Conservation (phyloP, 2,797 vertebrate species). For the Sphenopsis melanotis region DNA sequence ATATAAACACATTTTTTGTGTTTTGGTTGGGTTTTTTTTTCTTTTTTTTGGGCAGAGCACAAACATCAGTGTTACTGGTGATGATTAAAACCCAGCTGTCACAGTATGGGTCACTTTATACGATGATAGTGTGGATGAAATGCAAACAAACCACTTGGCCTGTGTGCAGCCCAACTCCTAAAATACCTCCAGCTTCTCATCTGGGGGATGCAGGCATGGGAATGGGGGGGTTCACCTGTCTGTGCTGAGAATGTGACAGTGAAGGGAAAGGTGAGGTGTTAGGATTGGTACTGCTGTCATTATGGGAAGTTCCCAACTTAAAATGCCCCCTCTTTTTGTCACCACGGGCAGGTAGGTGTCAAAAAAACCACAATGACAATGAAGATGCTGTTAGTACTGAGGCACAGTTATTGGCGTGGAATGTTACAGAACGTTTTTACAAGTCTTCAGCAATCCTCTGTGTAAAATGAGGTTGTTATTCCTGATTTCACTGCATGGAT, state of each 20-base stretch:
- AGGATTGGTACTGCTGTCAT: not conserved
- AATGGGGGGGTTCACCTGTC: not conserved
- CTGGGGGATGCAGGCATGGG: not conserved
- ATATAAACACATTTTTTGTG: not conserved
- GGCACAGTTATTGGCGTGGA: not conserved
- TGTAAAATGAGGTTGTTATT: not conserved
- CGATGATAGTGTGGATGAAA: not conserved
- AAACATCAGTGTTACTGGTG: not conserved
- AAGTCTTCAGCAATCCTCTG: not conserved
- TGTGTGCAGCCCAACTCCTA: not conserved
- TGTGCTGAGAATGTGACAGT: not conserved
- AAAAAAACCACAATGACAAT: rapidly evolving
- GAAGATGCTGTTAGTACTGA: not conserved
- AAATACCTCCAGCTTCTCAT: not conserved
- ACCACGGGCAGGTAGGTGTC: rapidly evolving
- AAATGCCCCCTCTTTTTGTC: not conserved
- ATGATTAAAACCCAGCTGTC: not conserved
- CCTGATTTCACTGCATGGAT: not conserved
- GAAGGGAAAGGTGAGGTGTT: not conserved
- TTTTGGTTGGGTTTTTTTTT: not conserved
- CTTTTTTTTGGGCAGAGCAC: not conserved
- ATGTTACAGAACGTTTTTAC: not conserved
- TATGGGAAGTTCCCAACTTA: not conserved
- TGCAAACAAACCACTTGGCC: not conserved
- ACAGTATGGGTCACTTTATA: not conserved